phyloP scores from a whole-genome alignment of 2,113 vertebrate species.

The Phodopus roborovskii region DNA sequence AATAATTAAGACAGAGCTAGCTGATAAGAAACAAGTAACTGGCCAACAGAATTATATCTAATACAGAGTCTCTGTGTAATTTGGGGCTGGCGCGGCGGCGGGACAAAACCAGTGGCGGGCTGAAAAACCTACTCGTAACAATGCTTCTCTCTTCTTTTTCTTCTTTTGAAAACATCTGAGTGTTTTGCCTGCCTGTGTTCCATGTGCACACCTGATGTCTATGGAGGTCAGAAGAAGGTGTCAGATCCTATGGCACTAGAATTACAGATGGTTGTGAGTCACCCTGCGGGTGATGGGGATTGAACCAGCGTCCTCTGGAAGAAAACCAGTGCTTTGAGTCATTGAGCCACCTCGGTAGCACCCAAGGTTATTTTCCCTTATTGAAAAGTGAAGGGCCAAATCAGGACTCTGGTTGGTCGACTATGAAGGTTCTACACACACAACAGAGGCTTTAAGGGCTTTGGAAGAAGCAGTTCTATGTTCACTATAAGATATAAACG shows the following conservation, averaged over 20 bases:
- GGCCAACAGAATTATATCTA: too few relatives aligned
- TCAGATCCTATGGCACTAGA: neutral
- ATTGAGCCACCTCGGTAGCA: neutral
- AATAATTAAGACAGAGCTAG: too few relatives aligned
- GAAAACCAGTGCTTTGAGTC: neutral
- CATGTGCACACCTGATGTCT: neutral
- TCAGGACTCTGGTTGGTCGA: neutral
- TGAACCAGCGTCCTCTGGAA: neutral
- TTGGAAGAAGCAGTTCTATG: neutral
- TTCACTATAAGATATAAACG: neutral
- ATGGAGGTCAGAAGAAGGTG: neutral
- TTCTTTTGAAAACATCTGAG: neutral
- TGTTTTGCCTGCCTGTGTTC: neutral
- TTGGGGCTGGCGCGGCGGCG: too few relatives aligned
- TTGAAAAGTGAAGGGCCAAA: constrained; percentile 1
- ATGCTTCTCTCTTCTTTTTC: neutral
- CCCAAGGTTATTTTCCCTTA: neutral
- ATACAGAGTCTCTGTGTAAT: too few relatives aligned
- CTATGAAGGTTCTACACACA: neutral
- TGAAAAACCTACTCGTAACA: too few relatives aligned
- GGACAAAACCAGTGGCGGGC: too few relatives aligned
- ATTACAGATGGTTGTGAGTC: neutral
- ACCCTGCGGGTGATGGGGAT: neutral
- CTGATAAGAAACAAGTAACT: too few relatives aligned
- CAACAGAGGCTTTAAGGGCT: neutral